Evolutionary conservation across 2,888 invertebrate genomes (phyloP).

Genomic region (Drosophila conformis): DNA sequence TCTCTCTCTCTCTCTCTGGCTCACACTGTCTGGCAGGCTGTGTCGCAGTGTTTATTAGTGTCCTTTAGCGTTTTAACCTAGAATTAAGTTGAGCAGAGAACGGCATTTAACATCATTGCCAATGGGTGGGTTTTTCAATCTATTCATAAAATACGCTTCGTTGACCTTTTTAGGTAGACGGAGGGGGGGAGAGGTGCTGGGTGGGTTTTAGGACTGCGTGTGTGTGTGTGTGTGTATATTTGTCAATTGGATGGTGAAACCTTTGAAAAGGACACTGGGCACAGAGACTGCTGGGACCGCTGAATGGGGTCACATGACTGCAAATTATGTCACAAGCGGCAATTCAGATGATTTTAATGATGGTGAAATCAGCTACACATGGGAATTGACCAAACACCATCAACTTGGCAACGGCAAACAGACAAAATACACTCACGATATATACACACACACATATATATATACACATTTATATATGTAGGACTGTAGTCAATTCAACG

Average conservation of each 20-base stretch:
- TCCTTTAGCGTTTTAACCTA: constrained; percentile 54
- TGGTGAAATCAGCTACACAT: constrained; percentile 62
- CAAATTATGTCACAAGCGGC: constrained; percentile 72
- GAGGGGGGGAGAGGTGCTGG: background rate
- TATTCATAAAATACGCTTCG: constrained; percentile 66
- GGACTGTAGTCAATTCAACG: background rate
- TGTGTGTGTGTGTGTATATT: constrained; percentile 14
- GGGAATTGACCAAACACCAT: constrained; percentile 49
- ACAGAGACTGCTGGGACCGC: constrained; percentile 18
- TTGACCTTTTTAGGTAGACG: constrained; percentile 45
- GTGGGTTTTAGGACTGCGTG: background rate
- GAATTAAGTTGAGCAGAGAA: constrained; percentile 30
- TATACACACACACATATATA: background rate
- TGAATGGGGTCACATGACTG: constrained; percentile 66
- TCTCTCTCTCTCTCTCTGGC: background rate
- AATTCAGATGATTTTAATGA: constrained; percentile 72
- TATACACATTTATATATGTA: background rate
- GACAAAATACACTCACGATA: background rate
- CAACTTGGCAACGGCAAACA: constrained; percentile 10
- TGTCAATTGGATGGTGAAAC: constrained; percentile 32
- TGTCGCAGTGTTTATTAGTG: constrained; percentile 43
- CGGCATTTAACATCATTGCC: constrained; percentile 60
- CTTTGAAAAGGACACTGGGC: constrained; percentile 51
- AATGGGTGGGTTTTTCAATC: constrained; percentile 53
- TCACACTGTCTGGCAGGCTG: background rate